phyloP scores from a whole-genome alignment of 2,888 invertebrate species.

The Pasiphila rectangulata region DNA sequence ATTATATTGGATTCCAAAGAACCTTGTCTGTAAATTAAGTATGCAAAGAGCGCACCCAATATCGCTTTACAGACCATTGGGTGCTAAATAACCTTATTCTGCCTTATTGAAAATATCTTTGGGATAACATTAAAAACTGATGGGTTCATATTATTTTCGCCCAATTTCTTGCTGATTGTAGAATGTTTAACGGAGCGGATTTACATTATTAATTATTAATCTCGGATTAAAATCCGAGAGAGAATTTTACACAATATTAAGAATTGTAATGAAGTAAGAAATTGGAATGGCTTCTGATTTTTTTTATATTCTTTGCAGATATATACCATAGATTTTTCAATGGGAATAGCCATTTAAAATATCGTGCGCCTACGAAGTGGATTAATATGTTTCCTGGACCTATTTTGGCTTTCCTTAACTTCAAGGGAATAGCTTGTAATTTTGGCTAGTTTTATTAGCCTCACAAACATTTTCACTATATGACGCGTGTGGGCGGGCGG shows the following conservation, averaged over 20 bases:
- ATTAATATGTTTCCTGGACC: too few relatives aligned
- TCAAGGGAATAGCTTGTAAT: too few relatives aligned
- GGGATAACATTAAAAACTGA: background rate
- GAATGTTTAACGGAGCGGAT: background rate
- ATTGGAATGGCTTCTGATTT: background rate
- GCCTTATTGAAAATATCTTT: slow-evolving; percentile 2
- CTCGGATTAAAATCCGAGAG: too few relatives aligned
- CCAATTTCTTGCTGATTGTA: background rate
- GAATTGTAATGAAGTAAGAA: too few relatives aligned
- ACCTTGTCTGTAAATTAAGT: slow-evolving; percentile 1
- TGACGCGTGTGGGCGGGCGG: background rate
- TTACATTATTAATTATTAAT: background rate
- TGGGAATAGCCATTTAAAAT: too few relatives aligned
- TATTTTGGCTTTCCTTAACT: too few relatives aligned
- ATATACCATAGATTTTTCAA: too few relatives aligned
- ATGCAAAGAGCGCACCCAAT: slow-evolving; percentile 1
- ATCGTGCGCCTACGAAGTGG: too few relatives aligned
- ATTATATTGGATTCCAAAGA: slow-evolving; percentile 11
- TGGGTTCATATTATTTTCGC: background rate
- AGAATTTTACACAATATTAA: too few relatives aligned
- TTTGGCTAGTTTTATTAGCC: background rate
- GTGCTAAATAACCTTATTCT: background rate
- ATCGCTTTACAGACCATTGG: background rate
- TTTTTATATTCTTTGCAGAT: too few relatives aligned
- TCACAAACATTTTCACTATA: background rate